Conservation (phyloP, 2,797 vertebrate genomes). For the Astyanax mexicanus region DNA sequence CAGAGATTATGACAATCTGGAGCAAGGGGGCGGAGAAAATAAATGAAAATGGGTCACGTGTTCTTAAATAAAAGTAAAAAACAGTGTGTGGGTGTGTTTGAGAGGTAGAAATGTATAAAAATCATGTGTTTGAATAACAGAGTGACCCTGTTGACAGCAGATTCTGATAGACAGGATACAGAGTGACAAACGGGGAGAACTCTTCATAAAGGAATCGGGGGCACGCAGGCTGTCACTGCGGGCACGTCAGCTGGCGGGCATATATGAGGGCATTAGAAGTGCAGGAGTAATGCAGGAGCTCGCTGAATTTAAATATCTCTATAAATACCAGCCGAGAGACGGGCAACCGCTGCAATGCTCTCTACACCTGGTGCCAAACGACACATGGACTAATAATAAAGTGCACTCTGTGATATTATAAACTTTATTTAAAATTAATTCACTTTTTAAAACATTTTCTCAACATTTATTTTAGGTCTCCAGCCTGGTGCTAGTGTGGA, state of each 20-base stretch:
- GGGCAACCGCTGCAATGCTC: neutral
- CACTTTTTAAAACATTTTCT: slow-evolving; percentile 30
- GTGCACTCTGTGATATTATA: slow-evolving; percentile 41
- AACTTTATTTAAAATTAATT: slow-evolving; percentile 47
- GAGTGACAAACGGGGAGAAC: slow-evolving; percentile 31
- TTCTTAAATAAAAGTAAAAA: neutral
- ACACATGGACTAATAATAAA: slow-evolving; percentile 57
- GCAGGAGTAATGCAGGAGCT: slow-evolving; percentile 41
- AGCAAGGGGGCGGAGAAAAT: neutral
- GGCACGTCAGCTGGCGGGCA: slow-evolving; percentile 24
- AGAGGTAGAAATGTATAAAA: neutral
- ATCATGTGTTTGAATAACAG: slow-evolving; percentile 38
- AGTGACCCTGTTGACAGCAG: slow-evolving; percentile 39
- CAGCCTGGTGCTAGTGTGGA: neutral
- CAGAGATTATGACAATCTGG: slow-evolving; percentile 11
- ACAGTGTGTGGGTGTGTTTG: no score
- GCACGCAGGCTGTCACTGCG: slow-evolving; percentile 34
- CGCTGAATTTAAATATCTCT: slow-evolving; percentile 53
- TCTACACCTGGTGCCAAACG: slow-evolving; percentile 40
- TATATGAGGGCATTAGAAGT: slow-evolving; percentile 36
- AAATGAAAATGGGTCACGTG: neutral
- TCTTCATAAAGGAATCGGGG: slow-evolving; percentile 42
- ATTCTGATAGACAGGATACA: slow-evolving; percentile 32
- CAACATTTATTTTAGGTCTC: neutral
- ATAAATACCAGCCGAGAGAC: slow-evolving; percentile 53